These are phyloP conservation scores for Poeciliopsis turrubarensis DNA, from an alignment of 2,113 vertebrate genomes.

Conservation along the genomic window DNA sequence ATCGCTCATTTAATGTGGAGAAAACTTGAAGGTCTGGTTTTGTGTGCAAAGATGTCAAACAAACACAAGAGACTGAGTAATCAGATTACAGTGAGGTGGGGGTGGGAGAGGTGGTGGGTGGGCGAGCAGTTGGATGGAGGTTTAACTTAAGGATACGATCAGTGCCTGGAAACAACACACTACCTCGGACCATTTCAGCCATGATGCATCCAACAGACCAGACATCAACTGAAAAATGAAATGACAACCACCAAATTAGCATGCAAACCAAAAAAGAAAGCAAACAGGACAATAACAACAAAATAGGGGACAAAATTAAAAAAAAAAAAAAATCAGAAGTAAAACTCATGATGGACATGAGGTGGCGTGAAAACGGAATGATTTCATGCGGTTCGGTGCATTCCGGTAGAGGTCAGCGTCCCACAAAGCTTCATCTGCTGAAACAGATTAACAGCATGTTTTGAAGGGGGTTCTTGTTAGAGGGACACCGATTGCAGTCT, in stretches of 20 bases:
- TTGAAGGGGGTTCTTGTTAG: too few relatives aligned
- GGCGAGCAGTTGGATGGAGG: constrained; percentile 36
- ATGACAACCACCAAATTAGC: constrained; percentile 91
- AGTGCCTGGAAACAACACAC: constrained; percentile 99
- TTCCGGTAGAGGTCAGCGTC: constrained; percentile 38
- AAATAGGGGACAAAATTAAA: too few relatives aligned
- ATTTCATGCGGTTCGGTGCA: constrained; percentile 60
- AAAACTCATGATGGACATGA: constrained; percentile 43
- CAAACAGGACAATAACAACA: constrained; percentile 13
- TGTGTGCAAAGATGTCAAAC: constrained; percentile 38
- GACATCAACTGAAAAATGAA: constrained; percentile 99
- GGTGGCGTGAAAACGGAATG: constrained; percentile 30
- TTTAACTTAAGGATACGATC: constrained; percentile 97
- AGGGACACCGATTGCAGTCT: too few relatives aligned
- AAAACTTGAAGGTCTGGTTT: accelerated
- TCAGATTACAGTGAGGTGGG: neutral
- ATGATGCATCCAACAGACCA: constrained; percentile 99
- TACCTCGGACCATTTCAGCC: constrained; percentile 99
- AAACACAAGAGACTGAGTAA: constrained; percentile 18
- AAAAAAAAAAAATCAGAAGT: neutral
- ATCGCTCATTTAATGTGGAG: too few relatives aligned
- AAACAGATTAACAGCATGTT: neutral
- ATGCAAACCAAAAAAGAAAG: constrained; percentile 73
- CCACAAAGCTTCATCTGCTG: neutral
- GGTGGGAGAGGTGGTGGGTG: too few relatives aligned